phyloP scores from a whole-genome alignment of 2,113 vertebrate genomes.

The Vombatus ursinus region DNA sequence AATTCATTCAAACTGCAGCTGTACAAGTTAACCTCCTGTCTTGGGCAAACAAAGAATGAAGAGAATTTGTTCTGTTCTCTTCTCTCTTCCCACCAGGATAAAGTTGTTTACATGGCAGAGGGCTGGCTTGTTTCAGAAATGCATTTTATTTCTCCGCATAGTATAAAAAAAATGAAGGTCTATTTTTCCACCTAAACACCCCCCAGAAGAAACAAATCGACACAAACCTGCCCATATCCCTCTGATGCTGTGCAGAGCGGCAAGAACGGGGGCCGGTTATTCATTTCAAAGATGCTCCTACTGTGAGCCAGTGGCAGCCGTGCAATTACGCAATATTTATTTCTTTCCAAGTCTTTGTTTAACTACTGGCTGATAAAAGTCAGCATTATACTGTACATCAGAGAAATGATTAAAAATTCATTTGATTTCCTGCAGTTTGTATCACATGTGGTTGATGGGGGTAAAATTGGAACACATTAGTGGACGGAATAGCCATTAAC shows the following conservation, averaged over 20 bases:
- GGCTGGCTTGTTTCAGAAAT: background rate
- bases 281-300: slow-evolving; percentile 66
- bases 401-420: slow-evolving; percentile 79
- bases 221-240: background rate
- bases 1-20: slow-evolving; percentile 32
- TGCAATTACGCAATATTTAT: slow-evolving; percentile 79
- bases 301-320: slow-evolving; percentile 68
- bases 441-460: slow-evolving; percentile 75
- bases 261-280: slow-evolving; percentile 60
- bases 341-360: slow-evolving; percentile 79
- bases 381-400: slow-evolving; percentile 78
- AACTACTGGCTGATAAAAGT: slow-evolving; percentile 81
- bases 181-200: background rate
- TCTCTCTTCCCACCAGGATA: background rate
- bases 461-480: slow-evolving; percentile 77
- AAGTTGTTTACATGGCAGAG: background rate
- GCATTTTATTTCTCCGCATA: background rate
- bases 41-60: background rate
- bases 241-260: background rate
- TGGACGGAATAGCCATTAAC: slow-evolving; percentile 77
- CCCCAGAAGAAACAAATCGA: background rate
- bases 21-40: background rate
- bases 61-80: slow-evolving; percentile 4
- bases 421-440: slow-evolving; percentile 78
- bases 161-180: background rate